A percentile compares a stretch with the other conserved stretches of the same genome.
These are phyloP conservation scores for Drosophila elegans DNA, from an alignment of 1,140 invertebrate genomes.

Conservation along the genomic window DNA sequence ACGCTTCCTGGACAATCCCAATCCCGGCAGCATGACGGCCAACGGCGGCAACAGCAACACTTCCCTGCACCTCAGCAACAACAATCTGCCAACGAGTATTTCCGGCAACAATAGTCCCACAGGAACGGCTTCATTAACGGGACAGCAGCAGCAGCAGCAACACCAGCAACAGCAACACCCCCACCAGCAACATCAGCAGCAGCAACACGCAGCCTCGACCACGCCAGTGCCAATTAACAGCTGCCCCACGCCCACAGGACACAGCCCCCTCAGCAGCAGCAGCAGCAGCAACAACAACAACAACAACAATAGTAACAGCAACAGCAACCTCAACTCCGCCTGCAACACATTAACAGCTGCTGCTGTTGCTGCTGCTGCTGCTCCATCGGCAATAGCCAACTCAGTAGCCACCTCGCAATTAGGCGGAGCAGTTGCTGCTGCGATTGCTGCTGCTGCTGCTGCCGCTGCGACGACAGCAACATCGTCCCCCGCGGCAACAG, in stretches of 20 bases:
- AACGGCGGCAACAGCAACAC: conserved; percentile 7
- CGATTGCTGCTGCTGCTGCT: conserved; percentile 41
- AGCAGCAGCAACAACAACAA: conserved; percentile 35
- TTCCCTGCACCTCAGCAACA: conserved; percentile 38
- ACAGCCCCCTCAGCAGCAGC: conserved; percentile 58
- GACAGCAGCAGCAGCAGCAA: conserved; percentile 46
- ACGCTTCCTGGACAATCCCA: conserved; percentile 78
- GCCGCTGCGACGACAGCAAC: conserved; percentile 52
- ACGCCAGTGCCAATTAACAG: conserved; percentile 72
- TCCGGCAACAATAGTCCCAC: conserved; percentile 60
- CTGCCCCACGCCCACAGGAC: conserved; percentile 77
- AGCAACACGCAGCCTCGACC: conserved; percentile 69
- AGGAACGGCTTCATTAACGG: conserved; percentile 74
- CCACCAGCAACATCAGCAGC: conserved; percentile 53
- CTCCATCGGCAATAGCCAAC: conserved; percentile 55
- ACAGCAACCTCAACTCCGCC: conserved; percentile 56
- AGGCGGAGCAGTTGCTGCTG: conserved; percentile 46
- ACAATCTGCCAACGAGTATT: conserved; percentile 58
- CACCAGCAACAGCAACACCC: conserved; percentile 45
- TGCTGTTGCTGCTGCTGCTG: conserved; percentile 51
- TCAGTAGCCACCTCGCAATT: conserved; percentile 59
- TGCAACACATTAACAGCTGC: conserved; percentile 78
- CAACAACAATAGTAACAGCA: conserved; percentile 20
- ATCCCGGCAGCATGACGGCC: conserved; percentile 39
- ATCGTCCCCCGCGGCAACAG: conserved; percentile 29